These are phyloP conservation scores for Parnassius mnemosyne DNA, from an alignment of 2,888 invertebrate genomes.

Conservation along the genomic window DNA sequence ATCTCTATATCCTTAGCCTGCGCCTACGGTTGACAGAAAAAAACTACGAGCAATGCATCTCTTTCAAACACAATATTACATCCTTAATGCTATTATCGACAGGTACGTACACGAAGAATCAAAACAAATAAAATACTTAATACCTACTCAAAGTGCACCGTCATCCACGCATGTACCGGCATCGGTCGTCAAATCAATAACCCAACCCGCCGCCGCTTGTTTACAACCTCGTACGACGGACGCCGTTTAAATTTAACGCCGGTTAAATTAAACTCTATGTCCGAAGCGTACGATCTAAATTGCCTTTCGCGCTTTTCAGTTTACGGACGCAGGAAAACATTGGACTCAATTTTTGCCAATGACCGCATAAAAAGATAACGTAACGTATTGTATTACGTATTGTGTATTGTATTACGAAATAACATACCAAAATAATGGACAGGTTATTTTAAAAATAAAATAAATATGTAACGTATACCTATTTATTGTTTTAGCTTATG, in stretches of 20 bases:
- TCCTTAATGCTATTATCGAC: no score
- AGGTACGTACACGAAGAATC: no score
- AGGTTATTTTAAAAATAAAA: not conserved
- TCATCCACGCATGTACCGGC: conserved; percentile 19
- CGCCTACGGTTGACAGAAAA: not conserved
- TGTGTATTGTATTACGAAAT: conserved; percentile 19
- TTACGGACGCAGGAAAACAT: conserved; percentile 9
- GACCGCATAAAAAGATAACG: conserved; percentile 25
- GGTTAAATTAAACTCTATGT: not conserved
- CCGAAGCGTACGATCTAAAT: not conserved
- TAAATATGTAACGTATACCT: no score
- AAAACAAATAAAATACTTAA: no score
- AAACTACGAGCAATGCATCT: not conserved
- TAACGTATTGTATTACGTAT: conserved; percentile 17
- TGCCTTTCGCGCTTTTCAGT: not conserved
- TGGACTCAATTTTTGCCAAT: conserved; percentile 24
- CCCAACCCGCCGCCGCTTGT: conserved; percentile 21
- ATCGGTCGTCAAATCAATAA: conserved; percentile 21
- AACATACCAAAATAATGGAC: not conserved
- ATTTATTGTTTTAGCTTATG: no score
- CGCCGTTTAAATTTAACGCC: no score
- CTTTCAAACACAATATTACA: no score
- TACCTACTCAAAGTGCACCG: conserved; percentile 8
- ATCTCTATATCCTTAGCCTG: not conserved
- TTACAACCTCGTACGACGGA: conserved; percentile 18